Conservation (phyloP, 2,113 vertebrate genomes). For the Aegithalos caudatus region DNA sequence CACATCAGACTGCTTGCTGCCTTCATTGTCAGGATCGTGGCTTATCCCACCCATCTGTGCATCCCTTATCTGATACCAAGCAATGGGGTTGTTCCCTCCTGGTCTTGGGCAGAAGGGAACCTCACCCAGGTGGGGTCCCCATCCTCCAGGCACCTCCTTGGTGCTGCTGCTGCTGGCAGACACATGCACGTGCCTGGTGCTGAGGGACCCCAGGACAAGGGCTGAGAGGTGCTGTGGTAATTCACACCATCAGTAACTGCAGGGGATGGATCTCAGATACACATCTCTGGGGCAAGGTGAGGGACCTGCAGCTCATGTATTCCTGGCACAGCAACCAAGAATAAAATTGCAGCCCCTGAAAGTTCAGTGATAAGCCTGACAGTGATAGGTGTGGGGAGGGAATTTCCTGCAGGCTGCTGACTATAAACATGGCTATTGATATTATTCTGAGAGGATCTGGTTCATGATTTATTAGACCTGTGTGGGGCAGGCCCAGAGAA, state of each 20-base stretch:
- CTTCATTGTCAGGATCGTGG: not conserved
- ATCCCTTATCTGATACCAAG: not conserved
- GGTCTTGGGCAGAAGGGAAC: not conserved
- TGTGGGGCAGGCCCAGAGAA: not conserved
- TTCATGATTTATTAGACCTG: not conserved
- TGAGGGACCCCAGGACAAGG: not conserved
- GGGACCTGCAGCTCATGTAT: not conserved
- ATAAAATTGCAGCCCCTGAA: not conserved
- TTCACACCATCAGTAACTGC: not conserved
- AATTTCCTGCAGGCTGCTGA: not conserved
- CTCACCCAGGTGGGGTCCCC: not conserved
- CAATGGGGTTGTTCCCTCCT: not conserved
- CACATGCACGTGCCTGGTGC: fast-evolving
- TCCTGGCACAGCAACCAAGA: not conserved
- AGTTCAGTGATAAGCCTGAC: not conserved
- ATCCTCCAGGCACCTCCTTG: not conserved
- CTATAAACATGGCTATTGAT: not conserved
- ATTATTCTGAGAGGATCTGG: not conserved
- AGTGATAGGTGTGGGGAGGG: not conserved
- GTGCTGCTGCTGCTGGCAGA: not conserved
- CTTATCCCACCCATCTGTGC: not conserved
- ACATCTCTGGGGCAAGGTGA: not conserved
- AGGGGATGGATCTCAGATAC: not conserved
- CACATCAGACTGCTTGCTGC: fast-evolving
- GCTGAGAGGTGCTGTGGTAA: not conserved